Base-by-base conservation (phyloP, 2,797 vertebrate species). In the Morelia viridis region DNA sequence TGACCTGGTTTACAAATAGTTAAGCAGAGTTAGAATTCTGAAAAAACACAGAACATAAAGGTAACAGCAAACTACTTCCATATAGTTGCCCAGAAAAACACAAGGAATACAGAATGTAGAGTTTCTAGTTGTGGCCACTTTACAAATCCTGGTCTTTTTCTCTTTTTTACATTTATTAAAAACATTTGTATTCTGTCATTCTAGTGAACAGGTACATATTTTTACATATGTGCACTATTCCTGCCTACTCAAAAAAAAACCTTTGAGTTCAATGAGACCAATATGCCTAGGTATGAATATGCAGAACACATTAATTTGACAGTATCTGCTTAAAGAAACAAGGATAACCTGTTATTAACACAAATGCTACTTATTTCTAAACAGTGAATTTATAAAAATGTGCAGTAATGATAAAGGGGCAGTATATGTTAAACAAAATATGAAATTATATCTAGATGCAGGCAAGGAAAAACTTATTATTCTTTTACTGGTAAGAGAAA, bases 361-460 rank as follows among this genome's bases (percentile, higher is more conserved):
- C 35, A 28, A 87, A 8, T 62, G 35, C 0, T 41, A 17, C 11
- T 61, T 26, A 4, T 87, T 87, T 62, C 60, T 87, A 87, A 87
- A 56, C 3, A 46, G 41, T 46, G 41, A 24, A 19, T 24, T 80
- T 80, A 80, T 46, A 85, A 22, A 26, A 35, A 15, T 41, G 11
- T 56, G 28, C 15, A 56, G 22, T 35, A 56, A 46, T 62, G 58
- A 80, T 41, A 92, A 90, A 80, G 10, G 41, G 9, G 46, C 22
- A 87, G 80, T n/a, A 24, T 87, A 87, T 56, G 19, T 86, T 85
- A 24, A 85, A 56, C 12, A 56, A 84, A 62, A 92, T n/a, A 62
- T 85, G 31, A 61, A 68, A 89, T 35, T 61, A 76, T 86, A 92
- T 86, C 57, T 80, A 26, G 89, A 80, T 31, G 24, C 35, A 83